A percentile compares a stretch with the other conserved stretches of the same genome.
Evolutionary conservation across 2,113 vertebrate genomes (phyloP).

Genomic region (Taurulus bubalis): DNA sequence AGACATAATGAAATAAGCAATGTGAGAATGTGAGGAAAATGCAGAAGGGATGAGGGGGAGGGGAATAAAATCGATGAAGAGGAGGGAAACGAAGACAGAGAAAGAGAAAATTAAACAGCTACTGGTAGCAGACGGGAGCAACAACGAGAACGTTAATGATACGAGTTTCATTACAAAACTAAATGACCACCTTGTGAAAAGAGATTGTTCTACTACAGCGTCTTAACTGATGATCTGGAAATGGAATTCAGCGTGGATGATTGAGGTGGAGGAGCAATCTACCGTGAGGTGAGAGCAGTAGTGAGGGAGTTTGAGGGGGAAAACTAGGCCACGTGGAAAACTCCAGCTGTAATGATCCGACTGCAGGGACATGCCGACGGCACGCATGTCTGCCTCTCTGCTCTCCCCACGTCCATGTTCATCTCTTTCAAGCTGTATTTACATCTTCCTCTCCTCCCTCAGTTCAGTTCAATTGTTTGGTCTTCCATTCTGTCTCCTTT

Average conservation of each 20-base stretch:
- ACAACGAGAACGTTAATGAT: neutral
- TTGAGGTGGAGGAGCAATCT: constrained; percentile 25
- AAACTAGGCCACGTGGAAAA: constrained; percentile 79
- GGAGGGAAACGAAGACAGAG: neutral
- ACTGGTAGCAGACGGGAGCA: neutral
- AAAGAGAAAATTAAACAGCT: constrained; percentile 3
- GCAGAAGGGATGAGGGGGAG: neutral
- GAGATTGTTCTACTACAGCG: neutral
- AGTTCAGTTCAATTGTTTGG: neutral
- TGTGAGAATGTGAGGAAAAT: constrained; percentile 44
- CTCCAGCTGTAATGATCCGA: constrained; percentile 68
- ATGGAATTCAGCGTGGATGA: no score
- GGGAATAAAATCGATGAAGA: neutral
- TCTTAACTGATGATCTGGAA: neutral
- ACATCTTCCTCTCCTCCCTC: neutral
- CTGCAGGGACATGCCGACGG: neutral
- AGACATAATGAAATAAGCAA: constrained; percentile 45
- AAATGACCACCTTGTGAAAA: neutral
- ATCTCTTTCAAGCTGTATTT: neutral
- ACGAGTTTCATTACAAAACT: neutral
- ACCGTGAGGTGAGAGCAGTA: constrained; percentile 47
- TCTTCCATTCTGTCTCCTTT: neutral
- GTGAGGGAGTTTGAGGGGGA: constrained; percentile 40
- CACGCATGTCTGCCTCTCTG: constrained; percentile 11
- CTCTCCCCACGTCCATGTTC: neutral